Evolutionary conservation across 2,888 invertebrate genomes (phyloP).

Genomic region (Xanthorhoe spadicearia): DNA sequence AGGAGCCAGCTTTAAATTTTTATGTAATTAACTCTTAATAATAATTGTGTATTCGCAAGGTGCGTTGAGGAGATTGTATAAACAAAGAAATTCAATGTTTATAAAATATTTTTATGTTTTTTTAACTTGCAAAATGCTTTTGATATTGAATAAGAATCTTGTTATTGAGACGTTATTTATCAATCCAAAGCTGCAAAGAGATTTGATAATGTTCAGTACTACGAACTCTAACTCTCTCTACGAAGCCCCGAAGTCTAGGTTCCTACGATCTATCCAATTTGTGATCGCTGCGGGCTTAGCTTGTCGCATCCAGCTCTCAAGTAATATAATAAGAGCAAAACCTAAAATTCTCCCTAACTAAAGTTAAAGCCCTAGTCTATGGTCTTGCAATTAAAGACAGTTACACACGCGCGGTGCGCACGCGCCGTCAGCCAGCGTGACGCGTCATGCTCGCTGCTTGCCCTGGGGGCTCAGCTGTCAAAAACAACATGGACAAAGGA

Average conservation of each 20-base stretch:
- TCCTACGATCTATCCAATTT: too few relatives aligned
- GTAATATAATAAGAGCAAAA: not conserved
- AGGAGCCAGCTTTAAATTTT: conserved; percentile 24
- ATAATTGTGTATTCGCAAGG: conserved; percentile 6
- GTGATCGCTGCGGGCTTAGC: too few relatives aligned
- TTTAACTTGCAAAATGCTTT: too few relatives aligned
- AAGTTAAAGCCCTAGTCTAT: conserved; percentile 38
- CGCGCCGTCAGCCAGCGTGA: conserved; percentile 56
- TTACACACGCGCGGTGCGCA: conserved; percentile 47
- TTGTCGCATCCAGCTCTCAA: too few relatives aligned
- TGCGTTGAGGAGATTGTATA: not conserved
- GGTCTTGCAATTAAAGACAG: conserved; percentile 67
- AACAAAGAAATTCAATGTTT: too few relatives aligned
- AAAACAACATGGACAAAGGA: conserved; percentile 24
- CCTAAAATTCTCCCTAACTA: not conserved
- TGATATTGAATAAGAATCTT: too few relatives aligned
- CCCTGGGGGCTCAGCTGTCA: conserved; percentile 50
- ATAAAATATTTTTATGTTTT: too few relatives aligned
- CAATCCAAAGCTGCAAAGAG: too few relatives aligned
- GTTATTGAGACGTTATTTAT: too few relatives aligned
- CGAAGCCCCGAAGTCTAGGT: too few relatives aligned
- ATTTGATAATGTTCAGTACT: too few relatives aligned
- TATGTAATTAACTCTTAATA: conserved; percentile 13
- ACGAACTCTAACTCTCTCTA: too few relatives aligned
- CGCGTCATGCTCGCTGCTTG: conserved; percentile 64